A percentile compares a stretch with the other conserved stretches of the same genome.
These are phyloP conservation scores for Oncorhynchus tshawytscha DNA, from an alignment of 2,113 vertebrate genomes.

Conservation along the genomic window DNA sequence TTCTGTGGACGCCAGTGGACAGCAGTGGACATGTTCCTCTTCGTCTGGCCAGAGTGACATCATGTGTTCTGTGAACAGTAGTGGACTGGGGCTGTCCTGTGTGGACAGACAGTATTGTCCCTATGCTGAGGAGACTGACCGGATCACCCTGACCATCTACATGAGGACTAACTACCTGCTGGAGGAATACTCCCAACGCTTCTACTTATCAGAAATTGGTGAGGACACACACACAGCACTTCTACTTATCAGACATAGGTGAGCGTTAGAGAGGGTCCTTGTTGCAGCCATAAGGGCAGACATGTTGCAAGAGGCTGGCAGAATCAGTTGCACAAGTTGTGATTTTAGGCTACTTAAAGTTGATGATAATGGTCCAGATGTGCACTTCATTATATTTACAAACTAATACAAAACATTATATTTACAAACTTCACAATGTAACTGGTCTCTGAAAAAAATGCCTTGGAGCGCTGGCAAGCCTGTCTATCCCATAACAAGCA, in stretches of 20 bases:
- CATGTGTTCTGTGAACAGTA: conserved; percentile 42
- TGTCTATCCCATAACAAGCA: no score
- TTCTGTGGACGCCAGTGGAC: conserved; percentile 25
- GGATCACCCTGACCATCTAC: conserved; percentile 37
- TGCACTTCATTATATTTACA: neutral
- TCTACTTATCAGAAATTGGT: conserved; percentile 47
- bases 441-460: no score
- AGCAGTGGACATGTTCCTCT: conserved; percentile 47
- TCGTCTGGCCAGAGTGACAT: conserved; percentile 28
- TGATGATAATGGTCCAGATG: neutral
- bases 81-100: conserved; percentile 38
- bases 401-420: no score
- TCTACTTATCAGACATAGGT: conserved; percentile 64
- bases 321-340: no score
- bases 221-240: conserved; percentile 2
- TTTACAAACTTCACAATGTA: no score
- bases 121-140: conserved; percentile 51
- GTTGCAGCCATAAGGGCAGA: no score
- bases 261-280: neutral
- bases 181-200: conserved; percentile 49
- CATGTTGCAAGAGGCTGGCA: neutral
- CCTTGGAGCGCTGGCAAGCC: no score
- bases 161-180: conserved; percentile 39
- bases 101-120: conserved; percentile 53
- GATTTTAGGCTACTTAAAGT: no score